phyloP scores from a whole-genome alignment of 2,888 invertebrate genomes.

The Heliconius charithonia region DNA sequence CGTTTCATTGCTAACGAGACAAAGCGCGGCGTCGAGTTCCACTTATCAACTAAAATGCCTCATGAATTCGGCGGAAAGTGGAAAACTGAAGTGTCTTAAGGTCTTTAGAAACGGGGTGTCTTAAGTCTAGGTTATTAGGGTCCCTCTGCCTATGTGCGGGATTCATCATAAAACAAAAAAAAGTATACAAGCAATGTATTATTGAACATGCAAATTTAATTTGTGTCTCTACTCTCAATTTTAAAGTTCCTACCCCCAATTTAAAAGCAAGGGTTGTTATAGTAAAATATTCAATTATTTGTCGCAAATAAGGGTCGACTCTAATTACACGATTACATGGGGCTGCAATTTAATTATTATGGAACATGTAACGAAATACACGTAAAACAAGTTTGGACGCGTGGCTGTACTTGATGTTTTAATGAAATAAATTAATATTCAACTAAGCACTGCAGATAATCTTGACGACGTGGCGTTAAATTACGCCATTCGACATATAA shows the following conservation, averaged over 20 bases:
- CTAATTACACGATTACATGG: constrained; percentile 44
- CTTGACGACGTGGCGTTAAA: too few species aligned
- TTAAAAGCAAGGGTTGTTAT: constrained; percentile 40
- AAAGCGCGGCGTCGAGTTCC: neutral
- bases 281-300: constrained; percentile 43
- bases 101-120: neutral
- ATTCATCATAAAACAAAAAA: neutral
- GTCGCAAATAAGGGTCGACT: constrained; percentile 41
- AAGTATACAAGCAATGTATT: neutral
- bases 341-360: constrained; percentile 43
- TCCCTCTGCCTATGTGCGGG: neutral
- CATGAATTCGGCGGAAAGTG: neutral
- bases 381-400: constrained; percentile 22
- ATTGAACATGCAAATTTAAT: neutral
- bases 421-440: neutral
- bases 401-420: constrained; percentile 8
- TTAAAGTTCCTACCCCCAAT: constrained; percentile 13
- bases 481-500: too few species aligned
- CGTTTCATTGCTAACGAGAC: neutral
- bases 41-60: neutral
- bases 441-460: too few species aligned
- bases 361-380: constrained; percentile 35
- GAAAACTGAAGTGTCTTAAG: neutral
- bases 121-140: neutral
- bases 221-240: neutral